Conservation (phyloP, 1,140 invertebrate genomes). For the Artemia franciscana region DNA sequence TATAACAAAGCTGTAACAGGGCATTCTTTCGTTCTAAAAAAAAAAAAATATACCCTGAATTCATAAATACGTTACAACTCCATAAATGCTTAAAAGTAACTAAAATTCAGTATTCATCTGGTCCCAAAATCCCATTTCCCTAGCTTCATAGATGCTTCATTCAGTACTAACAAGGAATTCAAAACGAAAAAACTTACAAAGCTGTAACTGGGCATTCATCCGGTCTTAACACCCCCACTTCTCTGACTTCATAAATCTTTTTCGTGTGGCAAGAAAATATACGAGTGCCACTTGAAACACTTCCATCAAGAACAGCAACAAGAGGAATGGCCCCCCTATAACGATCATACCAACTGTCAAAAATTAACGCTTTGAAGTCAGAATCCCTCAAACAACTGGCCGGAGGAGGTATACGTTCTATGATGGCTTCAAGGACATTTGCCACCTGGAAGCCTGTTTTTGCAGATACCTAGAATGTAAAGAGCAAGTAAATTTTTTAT, state of each 20-base stretch:
- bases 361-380: conserved; percentile 54
- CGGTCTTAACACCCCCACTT: conserved; percentile 54
- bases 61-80: no score
- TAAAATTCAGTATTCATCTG: no score
- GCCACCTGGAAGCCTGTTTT: conserved; percentile 62
- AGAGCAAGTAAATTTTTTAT: no score
- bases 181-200: conserved; percentile 29
- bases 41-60: no score
- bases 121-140: no score
- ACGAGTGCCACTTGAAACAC: conserved; percentile 36
- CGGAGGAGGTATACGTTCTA: conserved; percentile 55
- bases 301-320: conserved; percentile 51
- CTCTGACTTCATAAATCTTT: conserved; percentile 51
- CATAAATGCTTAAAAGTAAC: no score
- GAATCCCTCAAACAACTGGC: conserved; percentile 24
- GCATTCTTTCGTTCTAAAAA: conserved; percentile 51
- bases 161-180: not conserved
- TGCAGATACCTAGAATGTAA: conserved; percentile 42
- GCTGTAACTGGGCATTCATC: conserved; percentile 37
- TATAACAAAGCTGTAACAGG: conserved; percentile 38
- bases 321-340: conserved; percentile 62
- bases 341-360: conserved; percentile 83
- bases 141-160: no score
- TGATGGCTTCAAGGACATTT: conserved; percentile 45
- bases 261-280: conserved; percentile 35